Evolutionary conservation across 37 sponge, comb jelly and placozoan species (phyloP).

Genomic region (Haliclona indistincta): DNA sequence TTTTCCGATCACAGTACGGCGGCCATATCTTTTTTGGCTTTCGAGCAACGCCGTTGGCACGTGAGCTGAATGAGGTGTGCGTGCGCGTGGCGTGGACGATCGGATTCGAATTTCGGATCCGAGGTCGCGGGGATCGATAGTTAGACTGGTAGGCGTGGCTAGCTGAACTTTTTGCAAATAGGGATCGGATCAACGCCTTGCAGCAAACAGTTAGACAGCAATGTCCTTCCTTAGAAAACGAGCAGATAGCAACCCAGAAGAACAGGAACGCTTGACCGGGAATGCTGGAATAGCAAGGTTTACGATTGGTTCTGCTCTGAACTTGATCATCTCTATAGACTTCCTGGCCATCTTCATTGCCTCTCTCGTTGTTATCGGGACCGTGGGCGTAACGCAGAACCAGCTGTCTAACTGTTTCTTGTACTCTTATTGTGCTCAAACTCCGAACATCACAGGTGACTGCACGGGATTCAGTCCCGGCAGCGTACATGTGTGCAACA

Average conservation of each 20-base stretch:
- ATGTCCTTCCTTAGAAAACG: background rate
- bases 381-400: constrained; percentile 4
- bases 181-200: too few species aligned
- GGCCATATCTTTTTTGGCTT: too few species aligned
- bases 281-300: constrained; percentile 12
- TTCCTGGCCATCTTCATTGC: constrained; percentile 38
- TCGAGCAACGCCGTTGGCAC: too few species aligned
- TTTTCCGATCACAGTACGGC: too few species aligned
- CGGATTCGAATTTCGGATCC: too few species aligned
- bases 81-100: too few species aligned
- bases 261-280: background rate
- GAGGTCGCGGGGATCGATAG: too few species aligned
- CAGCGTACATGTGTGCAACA: constrained; percentile 23
- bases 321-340: constrained; percentile 22
- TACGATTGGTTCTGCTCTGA: constrained; percentile 51
- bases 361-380: constrained; percentile 40
- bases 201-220: background rate
- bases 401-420: constrained; percentile 22
- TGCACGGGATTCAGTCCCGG: background rate
- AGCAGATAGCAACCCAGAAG: constrained; percentile 5
- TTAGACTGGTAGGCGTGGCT: too few species aligned
- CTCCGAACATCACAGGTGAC: background rate
- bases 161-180: too few species aligned
- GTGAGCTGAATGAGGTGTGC: too few species aligned
- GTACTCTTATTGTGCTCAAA: constrained; percentile 14